Evolutionary conservation across 2,113 vertebrate genomes (phyloP).

Genomic region (Taurulus bubalis): DNA sequence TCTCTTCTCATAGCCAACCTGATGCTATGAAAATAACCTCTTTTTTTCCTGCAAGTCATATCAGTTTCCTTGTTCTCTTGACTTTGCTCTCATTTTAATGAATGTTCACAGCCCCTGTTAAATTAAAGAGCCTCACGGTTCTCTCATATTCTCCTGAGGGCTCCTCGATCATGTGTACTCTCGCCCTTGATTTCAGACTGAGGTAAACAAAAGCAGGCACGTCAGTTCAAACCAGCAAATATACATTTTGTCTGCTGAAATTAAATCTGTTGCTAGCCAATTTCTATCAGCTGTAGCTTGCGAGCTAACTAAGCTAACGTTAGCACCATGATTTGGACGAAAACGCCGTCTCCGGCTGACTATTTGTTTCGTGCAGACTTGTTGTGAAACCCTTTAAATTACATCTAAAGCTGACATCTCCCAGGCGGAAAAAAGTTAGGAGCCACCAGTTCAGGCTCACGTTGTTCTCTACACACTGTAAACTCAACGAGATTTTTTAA

Average conservation of each 20-base stretch:
- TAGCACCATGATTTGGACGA: background rate
- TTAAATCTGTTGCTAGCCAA: background rate
- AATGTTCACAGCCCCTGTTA: conserved; percentile 36
- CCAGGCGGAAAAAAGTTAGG: too few relatives aligned
- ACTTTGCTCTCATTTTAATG: conserved; percentile 50
- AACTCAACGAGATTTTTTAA: too few relatives aligned
- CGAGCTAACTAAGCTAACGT: background rate
- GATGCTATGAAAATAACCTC: conserved; percentile 31
- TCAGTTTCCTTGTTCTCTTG: conserved; percentile 43
- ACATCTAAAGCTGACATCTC: too few relatives aligned
- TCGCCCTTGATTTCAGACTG: background rate
- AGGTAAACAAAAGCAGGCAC: too few relatives aligned
- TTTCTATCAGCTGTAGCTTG: background rate
- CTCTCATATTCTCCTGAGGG: conserved; percentile 37
- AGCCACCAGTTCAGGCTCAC: too few relatives aligned
- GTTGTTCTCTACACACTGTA: too few relatives aligned
- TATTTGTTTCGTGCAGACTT: background rate
- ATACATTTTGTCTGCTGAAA: background rate
- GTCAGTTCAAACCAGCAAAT: background rate
- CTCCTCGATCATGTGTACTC: conserved; percentile 10
- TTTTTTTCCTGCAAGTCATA: conserved; percentile 22
- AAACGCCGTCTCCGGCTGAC: background rate
- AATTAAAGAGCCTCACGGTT: conserved; percentile 21
- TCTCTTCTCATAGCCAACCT: conserved; percentile 14
- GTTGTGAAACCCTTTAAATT: background rate